Evolutionary conservation across 2,797 vertebrate species (phyloP).

Genomic region (Manis crassicaudata): DNA sequence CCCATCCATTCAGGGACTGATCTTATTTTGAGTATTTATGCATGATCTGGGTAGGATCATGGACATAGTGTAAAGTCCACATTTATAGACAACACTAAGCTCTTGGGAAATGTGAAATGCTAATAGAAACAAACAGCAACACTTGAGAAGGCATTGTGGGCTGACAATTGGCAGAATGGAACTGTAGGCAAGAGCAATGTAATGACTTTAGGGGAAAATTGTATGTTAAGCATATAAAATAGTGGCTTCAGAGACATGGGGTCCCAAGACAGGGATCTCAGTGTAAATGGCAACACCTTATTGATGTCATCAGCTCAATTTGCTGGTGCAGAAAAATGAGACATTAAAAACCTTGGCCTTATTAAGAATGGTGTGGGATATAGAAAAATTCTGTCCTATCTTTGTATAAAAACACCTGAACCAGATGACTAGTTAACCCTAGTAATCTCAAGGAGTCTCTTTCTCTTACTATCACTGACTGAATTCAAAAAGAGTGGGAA

Average conservation of each 20-base stretch:
- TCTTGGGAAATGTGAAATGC: neutral
- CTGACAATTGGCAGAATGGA: neutral
- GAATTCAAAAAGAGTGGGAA: neutral
- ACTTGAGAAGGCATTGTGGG: neutral
- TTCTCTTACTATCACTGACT: neutral
- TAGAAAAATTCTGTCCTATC: slow-evolving; percentile 4
- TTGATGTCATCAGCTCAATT: neutral
- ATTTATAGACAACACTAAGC: neutral
- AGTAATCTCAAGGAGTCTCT: slow-evolving; percentile 6
- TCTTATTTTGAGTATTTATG: slow-evolving; percentile 39
- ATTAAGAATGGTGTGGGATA: neutral
- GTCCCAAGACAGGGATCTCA: neutral
- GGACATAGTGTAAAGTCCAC: neutral
- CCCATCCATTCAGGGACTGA: neutral
- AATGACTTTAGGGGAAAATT: neutral
- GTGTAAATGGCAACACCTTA: slow-evolving; percentile 7
- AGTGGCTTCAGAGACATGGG: neutral
- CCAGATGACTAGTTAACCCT: slow-evolving; percentile 14
- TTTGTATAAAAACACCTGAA: slow-evolving; percentile 41
- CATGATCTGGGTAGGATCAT: neutral
- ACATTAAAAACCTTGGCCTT: slow-evolving; percentile 11
- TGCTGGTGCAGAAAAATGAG: neutral
- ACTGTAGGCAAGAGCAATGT: neutral
- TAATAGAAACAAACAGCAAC: neutral
- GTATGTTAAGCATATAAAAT: slow-evolving; percentile 21